Percentiles rank a stretch among this genome's conserved stretches.
Evolutionary conservation across 2,888 invertebrate species (phyloP).

Genomic region (Arge pagana): DNA sequence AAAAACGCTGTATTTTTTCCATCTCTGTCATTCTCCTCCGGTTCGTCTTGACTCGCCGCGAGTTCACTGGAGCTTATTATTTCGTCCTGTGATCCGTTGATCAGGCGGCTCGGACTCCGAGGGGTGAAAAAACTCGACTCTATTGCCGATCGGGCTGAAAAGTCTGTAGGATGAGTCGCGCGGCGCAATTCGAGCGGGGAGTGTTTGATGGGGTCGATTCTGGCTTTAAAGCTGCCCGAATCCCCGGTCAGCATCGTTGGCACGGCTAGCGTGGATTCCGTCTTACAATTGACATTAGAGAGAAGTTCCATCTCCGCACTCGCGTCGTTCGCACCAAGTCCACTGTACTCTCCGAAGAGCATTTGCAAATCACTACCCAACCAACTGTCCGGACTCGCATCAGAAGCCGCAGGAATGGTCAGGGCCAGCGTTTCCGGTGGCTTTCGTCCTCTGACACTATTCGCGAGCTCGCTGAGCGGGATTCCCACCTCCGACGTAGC

Average conservation of each 20-base stretch:
- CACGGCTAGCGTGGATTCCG: slow-evolving; percentile 19
- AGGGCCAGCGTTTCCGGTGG: slow-evolving; percentile 38
- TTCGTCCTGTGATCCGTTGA: slow-evolving; percentile 1
- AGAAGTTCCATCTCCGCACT: slow-evolving; percentile 12
- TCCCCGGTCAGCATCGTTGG: slow-evolving; percentile 4
- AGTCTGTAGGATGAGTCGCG: not conserved
- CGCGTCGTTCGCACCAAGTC: not conserved
- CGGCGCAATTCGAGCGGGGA: not conserved
- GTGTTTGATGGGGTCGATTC: not conserved
- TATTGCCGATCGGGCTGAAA: not conserved
- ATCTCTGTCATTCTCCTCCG: slow-evolving; percentile 14
- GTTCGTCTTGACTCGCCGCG: not conserved
- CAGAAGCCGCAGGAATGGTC: slow-evolving; percentile 37
- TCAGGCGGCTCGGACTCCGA: slow-evolving; percentile 33
- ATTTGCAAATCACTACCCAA: slow-evolving; percentile 39
- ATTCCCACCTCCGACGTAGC: slow-evolving; percentile 53
- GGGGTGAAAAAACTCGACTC: slow-evolving; percentile 22
- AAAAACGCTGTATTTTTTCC: slow-evolving; percentile 23
- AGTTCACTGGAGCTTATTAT: not conserved
- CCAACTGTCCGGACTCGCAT: slow-evolving; percentile 33
- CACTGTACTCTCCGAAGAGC: slow-evolving; percentile 37
- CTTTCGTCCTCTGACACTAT: slow-evolving; percentile 36
- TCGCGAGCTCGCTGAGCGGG: slow-evolving; percentile 52
- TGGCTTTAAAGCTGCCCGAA: not conserved
- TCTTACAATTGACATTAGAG: not conserved